Conservation (phyloP, 2,797 vertebrate genomes). For the Hirundo rustica region DNA sequence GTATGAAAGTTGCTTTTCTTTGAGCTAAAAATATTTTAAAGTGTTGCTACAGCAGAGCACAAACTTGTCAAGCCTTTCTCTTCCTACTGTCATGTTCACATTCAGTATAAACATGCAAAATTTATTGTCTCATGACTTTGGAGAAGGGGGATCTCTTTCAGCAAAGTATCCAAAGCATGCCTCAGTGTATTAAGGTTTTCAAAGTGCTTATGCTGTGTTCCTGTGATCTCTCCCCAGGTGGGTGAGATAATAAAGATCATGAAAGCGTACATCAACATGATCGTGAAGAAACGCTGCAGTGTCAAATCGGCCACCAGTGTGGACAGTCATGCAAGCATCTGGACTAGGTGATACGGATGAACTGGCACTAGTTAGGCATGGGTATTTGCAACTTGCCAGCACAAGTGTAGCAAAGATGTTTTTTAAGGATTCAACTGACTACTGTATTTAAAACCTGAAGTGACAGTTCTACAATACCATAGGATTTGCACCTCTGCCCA, state of each 20-base stretch:
- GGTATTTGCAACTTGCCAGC: constrained; percentile 59
- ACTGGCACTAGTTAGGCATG: neutral
- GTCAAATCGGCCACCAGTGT: constrained; percentile 85
- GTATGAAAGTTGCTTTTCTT: neutral
- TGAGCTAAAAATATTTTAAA: neutral
- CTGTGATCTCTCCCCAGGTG: constrained; percentile 75
- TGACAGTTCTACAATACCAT: constrained; percentile 2
- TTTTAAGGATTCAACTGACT: constrained; percentile 51
- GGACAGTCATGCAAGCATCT: constrained; percentile 80
- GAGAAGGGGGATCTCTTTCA: neutral
- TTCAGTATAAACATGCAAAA: neutral
- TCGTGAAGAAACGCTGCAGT: constrained; percentile 93
- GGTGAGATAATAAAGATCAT: constrained; percentile 95
- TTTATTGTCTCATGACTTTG: neutral
- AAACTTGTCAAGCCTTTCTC: neutral
- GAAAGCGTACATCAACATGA: constrained; percentile 97
- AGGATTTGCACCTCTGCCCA: constrained; percentile 48
- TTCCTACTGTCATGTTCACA: neutral
- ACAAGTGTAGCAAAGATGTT: constrained; percentile 66
- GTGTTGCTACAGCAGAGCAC: neutral
- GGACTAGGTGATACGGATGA: constrained; percentile 82
- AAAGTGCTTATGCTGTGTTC: neutral
- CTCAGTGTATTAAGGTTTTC: neutral
- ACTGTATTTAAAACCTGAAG: constrained; percentile 27
- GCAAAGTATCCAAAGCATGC: neutral